These are phyloP conservation scores for Yponomeuta malinellus DNA, from an alignment of 2,888 invertebrate genomes.

Conservation along the genomic window DNA sequence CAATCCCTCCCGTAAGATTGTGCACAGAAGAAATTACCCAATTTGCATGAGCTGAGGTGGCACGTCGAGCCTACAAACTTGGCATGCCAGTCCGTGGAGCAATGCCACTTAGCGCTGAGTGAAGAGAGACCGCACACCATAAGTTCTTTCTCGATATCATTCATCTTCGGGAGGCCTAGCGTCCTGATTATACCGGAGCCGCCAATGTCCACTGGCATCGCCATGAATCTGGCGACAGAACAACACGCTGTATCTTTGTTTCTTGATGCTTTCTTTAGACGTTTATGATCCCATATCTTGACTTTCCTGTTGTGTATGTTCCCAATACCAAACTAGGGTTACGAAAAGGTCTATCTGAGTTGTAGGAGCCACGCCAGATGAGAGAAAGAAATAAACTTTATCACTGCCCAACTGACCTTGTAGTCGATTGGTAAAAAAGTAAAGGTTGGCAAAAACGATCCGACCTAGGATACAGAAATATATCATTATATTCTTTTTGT, in stretches of 20 bases:
- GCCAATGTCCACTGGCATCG: constrained; percentile 58
- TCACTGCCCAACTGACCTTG: no score
- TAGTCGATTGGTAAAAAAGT: no score
- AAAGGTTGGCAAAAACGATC: no score
- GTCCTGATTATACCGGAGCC: constrained; percentile 61
- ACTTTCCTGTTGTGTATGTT: no score
- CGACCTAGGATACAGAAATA: no score
- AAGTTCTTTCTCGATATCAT: constrained; percentile 47
- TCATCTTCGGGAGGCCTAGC: constrained; percentile 65
- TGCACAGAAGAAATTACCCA: constrained; percentile 25
- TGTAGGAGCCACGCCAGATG: no score
- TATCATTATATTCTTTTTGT: no score
- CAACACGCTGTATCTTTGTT: constrained; percentile 27
- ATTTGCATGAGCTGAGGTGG: constrained; percentile 38
- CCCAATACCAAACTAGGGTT: no score
- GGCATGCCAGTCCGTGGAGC: constrained; percentile 47
- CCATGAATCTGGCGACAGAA: constrained; percentile 61
- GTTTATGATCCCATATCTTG: neutral
- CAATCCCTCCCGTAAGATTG: constrained; percentile 38
- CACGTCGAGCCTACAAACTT: constrained; percentile 23
- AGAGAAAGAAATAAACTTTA: no score
- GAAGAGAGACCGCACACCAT: constrained; percentile 54
- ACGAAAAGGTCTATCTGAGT: no score
- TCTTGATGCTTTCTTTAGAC: neutral
- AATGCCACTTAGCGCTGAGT: constrained; percentile 34